Evolutionary conservation across 2,888 invertebrate genomes (phyloP), one percentile per base, ranked within the genome.

Genomic region (Drosophila barbarae): DNA sequence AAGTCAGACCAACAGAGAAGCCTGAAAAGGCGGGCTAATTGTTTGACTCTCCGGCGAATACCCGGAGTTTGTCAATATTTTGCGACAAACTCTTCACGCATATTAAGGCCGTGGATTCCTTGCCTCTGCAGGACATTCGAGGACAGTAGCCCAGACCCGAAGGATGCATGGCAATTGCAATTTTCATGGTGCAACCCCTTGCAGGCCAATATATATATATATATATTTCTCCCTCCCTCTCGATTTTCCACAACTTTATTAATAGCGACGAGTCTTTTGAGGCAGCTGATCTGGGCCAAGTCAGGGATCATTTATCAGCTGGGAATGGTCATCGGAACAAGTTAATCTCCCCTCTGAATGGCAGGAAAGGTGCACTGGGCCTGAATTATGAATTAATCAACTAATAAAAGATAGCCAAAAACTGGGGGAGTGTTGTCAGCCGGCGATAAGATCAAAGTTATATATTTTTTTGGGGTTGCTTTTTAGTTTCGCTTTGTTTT

Each of bases 371-470:
- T 71, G 80, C 73, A 36, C 73, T 34, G 47, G 49, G 44, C 18
- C 38, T 52, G 54, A 74, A 70, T 70, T 81, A 80, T 83, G 83
- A 76, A 85, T 83, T 85, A 81, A 83, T 81, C 72, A 80, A 77
- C 71, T 60, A 76, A 76, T 74, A 76, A 76, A 70, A 64, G 50
- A 38, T 28, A 49, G 7, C 18, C 39, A 32, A 32, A 32, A 32
- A 23, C 18, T 13, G 15, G 54, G 34, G 34, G 46, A 52, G 47
- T 36, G 49, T 18, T 59, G 51, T 66, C 46, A 56, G 46, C 41
- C 5, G 10, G 34, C 51, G 53, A 73, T 42, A 63, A 47, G 56
- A 61, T 49, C 67, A 38, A 18, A 63, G 52, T 52, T 63, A 46
- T 60, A 15, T 15, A 9, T 15, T 12, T 35, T 66, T 44, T 10